Evolutionary conservation across 2,113 vertebrate genomes (phyloP), one percentile per base, ranked within the genome.

Genomic region (Struthidea cinerea): DNA sequence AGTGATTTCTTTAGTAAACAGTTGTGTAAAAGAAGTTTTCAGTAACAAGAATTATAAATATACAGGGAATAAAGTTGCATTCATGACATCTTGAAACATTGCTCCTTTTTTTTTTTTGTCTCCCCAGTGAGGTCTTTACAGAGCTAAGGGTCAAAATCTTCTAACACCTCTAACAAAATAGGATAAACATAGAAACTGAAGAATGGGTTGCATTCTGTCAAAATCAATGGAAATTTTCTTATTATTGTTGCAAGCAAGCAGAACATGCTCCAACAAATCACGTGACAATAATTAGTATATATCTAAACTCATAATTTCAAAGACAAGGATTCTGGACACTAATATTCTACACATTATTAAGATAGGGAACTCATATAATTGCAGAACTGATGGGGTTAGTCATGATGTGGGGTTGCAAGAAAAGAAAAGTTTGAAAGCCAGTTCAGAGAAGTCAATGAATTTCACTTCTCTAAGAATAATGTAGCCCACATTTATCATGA

Each of bases 121-220:
- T 3, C 6, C 14, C 2, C n/a, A 56, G 28, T 60, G 42, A 44
- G 46, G 41, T 83, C 49, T 90, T 80, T 47, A 42, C 94, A 61
- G 73, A 61, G 52, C 46, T 94, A 95, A 68, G 30, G 6, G 63
- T 86, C 64, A 90, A 73, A 93, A 77, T 76, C 39, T 91, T 96
- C 33, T 27, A 79, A 57, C 6, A 80, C 7, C 39, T 68, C 53
- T 69, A 78, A 71, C 10, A 93, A 90, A 55, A 94, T 4, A 84
- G 56, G 49, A 28, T 63, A 87, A 82, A 94, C 63, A 39, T 35
- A 75, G n/a, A 91, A 93, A 96, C 92, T 83, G 33, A 77, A 74
- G 39, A 14, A 56, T 70, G 13, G 5, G 11, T 30, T 87, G 21
- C 39, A 47, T 78, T 91, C 46, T 87, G 33, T 59, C 64, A 70